A percentile compares a stretch with the other conserved stretches of the same genome.
phyloP scores from a whole-genome alignment of 2,888 invertebrate species.

The Ptilodon capucinus region DNA sequence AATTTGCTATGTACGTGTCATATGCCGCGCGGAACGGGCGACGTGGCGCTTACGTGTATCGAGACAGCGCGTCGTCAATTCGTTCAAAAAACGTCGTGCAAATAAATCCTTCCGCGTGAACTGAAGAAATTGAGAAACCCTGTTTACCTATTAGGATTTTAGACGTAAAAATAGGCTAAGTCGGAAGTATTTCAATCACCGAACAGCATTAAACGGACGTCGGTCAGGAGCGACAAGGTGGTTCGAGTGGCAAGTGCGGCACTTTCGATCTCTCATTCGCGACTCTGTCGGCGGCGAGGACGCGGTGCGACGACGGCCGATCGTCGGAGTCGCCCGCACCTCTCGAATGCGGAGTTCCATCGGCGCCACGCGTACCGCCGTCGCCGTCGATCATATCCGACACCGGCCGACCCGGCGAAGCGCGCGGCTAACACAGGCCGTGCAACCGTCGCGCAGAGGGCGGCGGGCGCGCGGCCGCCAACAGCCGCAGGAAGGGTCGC shows the following conservation, averaged over 20 bases:
- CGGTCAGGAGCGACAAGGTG: constrained; percentile 4
- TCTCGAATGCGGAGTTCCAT: too few species aligned
- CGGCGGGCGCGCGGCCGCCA: constrained; percentile 77
- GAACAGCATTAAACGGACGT: constrained; percentile 24
- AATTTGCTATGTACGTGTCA: too few species aligned
- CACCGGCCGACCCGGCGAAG: constrained; percentile 3
- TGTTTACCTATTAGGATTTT: constrained; percentile 60
- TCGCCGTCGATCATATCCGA: constrained; percentile 21
- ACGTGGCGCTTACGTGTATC: too few species aligned
- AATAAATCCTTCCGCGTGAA: constrained; percentile 37
- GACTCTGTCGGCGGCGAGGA: not conserved
- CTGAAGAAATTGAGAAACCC: constrained; percentile 59
- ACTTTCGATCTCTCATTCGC: not conserved
- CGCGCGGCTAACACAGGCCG: constrained; percentile 63
- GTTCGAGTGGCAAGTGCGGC: not conserved
- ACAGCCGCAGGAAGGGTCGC: constrained; percentile 69
- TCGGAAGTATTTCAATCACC: constrained; percentile 29
- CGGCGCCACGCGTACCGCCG: constrained; percentile 9
- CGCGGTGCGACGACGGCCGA: not conserved
- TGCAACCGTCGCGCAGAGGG: constrained; percentile 67
- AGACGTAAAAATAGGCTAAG: constrained; percentile 32
- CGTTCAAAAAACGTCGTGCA: too few species aligned
- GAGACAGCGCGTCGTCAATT: too few species aligned
- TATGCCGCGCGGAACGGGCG: too few species aligned
- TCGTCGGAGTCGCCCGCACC: constrained; percentile 6